Conservation (phyloP, 2,797 vertebrate species). For the Graptemys geographica region DNA sequence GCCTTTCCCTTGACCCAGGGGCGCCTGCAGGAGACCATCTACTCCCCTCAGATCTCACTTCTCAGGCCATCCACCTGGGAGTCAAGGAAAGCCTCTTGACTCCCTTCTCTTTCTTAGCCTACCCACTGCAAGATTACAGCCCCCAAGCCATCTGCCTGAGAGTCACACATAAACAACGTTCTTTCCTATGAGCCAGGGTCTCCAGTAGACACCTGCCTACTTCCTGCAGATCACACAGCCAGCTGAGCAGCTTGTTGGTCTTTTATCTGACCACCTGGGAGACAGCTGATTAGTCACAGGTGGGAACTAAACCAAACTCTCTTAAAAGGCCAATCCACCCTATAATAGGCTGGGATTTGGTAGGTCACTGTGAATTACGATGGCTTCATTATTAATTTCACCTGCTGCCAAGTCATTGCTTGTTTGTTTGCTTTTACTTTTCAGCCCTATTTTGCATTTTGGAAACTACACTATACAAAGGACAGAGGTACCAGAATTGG, state of each 20-base stretch:
- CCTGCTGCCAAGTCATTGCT: neutral
- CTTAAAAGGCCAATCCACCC: neutral
- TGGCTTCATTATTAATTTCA: neutral
- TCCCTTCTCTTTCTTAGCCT: neutral
- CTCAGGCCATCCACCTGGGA: neutral
- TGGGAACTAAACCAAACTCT: neutral
- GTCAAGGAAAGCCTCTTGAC: no score
- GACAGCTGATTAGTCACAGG: neutral
- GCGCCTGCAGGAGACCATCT: no score
- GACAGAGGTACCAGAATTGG: neutral
- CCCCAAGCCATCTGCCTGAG: neutral
- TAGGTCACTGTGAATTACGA: neutral
- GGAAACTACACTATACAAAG: conserved; percentile 1
- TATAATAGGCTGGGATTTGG: neutral
- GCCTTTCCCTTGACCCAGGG: neutral
- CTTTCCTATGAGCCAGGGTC: neutral
- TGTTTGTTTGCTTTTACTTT: neutral
- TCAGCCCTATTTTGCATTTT: neutral
- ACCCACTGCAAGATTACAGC: neutral
- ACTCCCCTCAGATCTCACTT: neutral
- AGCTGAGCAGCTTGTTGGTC: neutral
- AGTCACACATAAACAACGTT: neutral
- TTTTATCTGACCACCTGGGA: neutral
- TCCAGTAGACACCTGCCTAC: neutral
- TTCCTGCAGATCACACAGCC: neutral